Base-by-base conservation (phyloP, 2,113 vertebrate species). In the Chaetodon auriga region DNA sequence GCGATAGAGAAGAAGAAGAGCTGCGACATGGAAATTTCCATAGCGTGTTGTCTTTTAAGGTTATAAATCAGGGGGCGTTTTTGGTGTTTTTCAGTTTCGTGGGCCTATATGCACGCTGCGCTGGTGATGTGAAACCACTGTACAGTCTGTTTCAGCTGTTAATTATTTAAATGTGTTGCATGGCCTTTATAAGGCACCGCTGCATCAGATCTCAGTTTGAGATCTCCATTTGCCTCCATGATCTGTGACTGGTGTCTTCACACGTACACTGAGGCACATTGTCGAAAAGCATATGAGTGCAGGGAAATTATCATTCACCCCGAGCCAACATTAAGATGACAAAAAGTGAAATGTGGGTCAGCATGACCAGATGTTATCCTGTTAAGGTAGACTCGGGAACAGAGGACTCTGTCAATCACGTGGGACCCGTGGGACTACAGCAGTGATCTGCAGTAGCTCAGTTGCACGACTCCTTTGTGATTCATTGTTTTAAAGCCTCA, bases 321-420 rank as follows among this genome's bases (percentile, higher is more conserved):
- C 18, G 55, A 86, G 75, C 7, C 60, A 43, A 80, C 73, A 75
- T 79, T 78, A 84, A 53, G 66, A 80, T 83, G 78, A 76, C 71
- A 89, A 72, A 82, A 89, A 38, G 30, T 82, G 77, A 92, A 80
- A 72, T 55, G 66, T 85, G 68, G 85, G 89, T 89, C 87, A 88
- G 53, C 51, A n/a, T 85, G 85, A 90, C 71, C 86, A 92, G 83
- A 90, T 90, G 88, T 84, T 81, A 55, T 21, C 23, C 48, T 64
- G 65, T 55, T 85, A 80, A 72, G 75, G 64, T 62, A 75, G 78
- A 89, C 63, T 84, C 66, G 65, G 66, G 61, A 78, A 68, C 66
- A 70, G 62, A 90, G 78, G 80, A 89, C 82, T 76, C 71, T 89
- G 88, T 92, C 90, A 81, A 46, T 94, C 90, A 93, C 41, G 23